Percentiles rank a stretch among this genome's conserved stretches.
Conservation (phyloP, 2,113 vertebrate genomes). For the Copsychus sechellarum region DNA sequence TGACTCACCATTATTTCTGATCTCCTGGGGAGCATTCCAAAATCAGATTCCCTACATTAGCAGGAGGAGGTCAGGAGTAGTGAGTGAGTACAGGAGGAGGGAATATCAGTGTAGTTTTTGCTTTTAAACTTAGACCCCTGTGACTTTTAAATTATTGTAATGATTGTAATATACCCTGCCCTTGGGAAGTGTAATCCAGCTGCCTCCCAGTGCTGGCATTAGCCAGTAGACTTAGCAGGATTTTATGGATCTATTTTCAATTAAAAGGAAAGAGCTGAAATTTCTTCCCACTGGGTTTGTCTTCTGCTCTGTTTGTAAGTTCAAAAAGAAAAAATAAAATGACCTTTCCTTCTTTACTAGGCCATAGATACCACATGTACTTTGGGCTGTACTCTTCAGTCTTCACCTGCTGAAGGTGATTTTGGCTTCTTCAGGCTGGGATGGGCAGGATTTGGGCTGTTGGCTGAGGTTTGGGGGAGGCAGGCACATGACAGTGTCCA, state of each 20-base stretch:
- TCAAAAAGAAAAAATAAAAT: not conserved
- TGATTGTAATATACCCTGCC: not conserved
- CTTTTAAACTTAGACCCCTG: not conserved
- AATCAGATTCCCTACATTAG: not conserved
- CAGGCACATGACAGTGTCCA: not conserved
- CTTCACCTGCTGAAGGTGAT: not conserved
- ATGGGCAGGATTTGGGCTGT: not conserved
- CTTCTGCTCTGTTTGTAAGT: not conserved
- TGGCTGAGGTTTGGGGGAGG: not conserved
- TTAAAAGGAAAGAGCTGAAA: not conserved
- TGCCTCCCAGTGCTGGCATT: not conserved
- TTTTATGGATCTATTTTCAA: not conserved
- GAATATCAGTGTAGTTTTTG: not conserved
- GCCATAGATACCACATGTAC: not conserved
- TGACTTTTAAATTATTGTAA: not conserved
- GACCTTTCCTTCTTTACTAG: not conserved
- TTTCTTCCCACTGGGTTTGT: not conserved
- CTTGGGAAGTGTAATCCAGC: not conserved
- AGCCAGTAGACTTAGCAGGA: not conserved
- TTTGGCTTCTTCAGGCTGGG: not conserved
- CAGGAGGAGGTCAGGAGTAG: not conserved
- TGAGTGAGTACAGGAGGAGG: not conserved
- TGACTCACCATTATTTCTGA: not conserved
- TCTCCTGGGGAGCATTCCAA: not conserved
- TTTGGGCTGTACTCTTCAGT: not conserved